Percentiles rank a stretch among this genome's conserved stretches.
phyloP scores from a whole-genome alignment of 2,797 vertebrate species.

The Eulemur albifrons region DNA sequence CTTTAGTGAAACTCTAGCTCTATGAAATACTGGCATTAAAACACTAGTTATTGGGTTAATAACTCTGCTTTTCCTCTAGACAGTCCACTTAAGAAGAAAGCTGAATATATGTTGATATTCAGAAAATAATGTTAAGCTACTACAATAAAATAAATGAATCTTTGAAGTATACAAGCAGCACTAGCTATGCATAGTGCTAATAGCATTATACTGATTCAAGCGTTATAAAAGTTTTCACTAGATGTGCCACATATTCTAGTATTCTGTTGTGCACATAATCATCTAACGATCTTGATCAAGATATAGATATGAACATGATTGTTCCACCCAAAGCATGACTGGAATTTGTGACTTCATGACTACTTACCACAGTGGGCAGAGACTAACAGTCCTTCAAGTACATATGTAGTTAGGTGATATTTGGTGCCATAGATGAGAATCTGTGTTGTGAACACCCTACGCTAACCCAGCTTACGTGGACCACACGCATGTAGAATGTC shows the following conservation, averaged over 20 bases:
- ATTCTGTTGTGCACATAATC: neutral
- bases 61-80: neutral
- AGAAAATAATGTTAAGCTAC: neutral
- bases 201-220: neutral
- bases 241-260: neutral
- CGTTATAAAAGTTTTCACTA: neutral
- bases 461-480: neutral
- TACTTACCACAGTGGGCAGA: neutral
- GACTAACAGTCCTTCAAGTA: constrained; percentile 21
- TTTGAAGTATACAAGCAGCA: neutral
- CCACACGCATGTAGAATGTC: neutral
- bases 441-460: neutral
- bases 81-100: constrained; percentile 28
- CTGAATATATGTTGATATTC: neutral
- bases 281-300: neutral
- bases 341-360: constrained; percentile 51
- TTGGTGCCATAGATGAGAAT: constrained; percentile 14
- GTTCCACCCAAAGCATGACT: neutral
- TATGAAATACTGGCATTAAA: constrained; percentile 52
- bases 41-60: neutral
- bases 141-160: neutral
- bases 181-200: neutral
- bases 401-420: neutral
- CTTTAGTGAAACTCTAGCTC: neutral
- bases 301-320: neutral